Evolutionary conservation across 2,797 vertebrate species (phyloP).

Genomic region (Ataeniobius toweri): DNA sequence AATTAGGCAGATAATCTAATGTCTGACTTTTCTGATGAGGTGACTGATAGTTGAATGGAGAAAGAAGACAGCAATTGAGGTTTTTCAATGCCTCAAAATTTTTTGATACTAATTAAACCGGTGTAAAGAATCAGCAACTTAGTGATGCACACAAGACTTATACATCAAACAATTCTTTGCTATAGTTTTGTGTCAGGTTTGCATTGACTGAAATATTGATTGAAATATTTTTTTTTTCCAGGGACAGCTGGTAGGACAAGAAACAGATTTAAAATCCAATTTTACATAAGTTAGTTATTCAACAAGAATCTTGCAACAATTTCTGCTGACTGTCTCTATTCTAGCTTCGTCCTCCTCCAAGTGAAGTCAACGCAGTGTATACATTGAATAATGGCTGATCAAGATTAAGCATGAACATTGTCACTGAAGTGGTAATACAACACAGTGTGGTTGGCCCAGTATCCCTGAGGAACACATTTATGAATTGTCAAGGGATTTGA

Average conservation of each 20-base stretch:
- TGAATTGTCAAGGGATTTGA: not conserved
- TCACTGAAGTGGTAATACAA: not conserved
- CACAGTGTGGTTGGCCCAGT: too few species aligned
- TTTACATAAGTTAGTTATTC: not conserved
- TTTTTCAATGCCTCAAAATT: not conserved
- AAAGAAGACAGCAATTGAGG: not conserved
- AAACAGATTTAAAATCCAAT: not conserved
- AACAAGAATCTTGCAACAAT: not conserved
- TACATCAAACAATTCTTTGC: not conserved
- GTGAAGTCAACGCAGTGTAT: not conserved
- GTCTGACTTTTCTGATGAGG: not conserved
- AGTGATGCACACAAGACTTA: not conserved
- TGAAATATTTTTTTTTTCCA: not conserved
- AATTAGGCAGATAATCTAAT: conserved; percentile 10
- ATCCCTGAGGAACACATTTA: conserved; percentile 10
- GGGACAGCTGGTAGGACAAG: not conserved
- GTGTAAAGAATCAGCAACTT: not conserved
- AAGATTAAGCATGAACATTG: not conserved
- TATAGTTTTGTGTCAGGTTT: not conserved
- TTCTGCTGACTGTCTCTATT: not conserved
- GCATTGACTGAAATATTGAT: not conserved
- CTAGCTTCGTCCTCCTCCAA: not conserved
- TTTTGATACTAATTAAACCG: not conserved
- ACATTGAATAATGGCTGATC: not conserved
- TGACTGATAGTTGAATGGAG: not conserved